phyloP scores from a whole-genome alignment of 2,797 vertebrate species.

The Nasua narica region DNA sequence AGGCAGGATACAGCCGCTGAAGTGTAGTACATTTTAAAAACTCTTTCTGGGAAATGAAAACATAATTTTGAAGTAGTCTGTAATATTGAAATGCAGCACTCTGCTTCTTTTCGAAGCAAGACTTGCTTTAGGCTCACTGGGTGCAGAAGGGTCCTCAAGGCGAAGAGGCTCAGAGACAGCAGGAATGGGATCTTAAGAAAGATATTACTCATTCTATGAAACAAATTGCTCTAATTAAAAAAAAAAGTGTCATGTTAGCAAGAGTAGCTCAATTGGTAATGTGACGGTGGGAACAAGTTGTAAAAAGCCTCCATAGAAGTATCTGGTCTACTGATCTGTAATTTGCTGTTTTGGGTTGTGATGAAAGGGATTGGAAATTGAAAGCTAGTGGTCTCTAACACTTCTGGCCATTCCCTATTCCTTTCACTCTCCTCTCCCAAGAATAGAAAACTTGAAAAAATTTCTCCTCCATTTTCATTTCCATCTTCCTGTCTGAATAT shows the following conservation, averaged over 20 bases:
- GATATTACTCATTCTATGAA: slow-evolving; percentile 51
- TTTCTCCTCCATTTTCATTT: neutral
- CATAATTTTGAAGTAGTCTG: slow-evolving; percentile 72
- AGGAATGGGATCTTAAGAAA: slow-evolving; percentile 67
- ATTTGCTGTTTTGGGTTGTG: neutral
- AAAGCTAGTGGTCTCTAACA: neutral
- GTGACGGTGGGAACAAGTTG: neutral
- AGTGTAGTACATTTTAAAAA: slow-evolving; percentile 59
- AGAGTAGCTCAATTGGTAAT: slow-evolving; percentile 40
- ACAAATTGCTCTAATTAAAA: slow-evolving; percentile 75
- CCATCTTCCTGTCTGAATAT: neutral
- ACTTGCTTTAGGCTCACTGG: slow-evolving; percentile 62
- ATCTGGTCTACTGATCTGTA: neutral
- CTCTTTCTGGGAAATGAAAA: slow-evolving; percentile 70
- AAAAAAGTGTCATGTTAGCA: slow-evolving; percentile 45
- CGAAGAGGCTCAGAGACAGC: slow-evolving; percentile 66
- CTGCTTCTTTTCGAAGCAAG: slow-evolving; percentile 58
- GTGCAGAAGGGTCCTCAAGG: slow-evolving; percentile 72
- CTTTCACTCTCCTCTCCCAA: neutral
- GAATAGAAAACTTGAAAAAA: neutral
- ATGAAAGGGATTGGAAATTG: neutral
- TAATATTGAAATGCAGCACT: slow-evolving; percentile 71
- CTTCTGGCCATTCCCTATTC: neutral
- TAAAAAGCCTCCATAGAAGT: slow-evolving; percentile 24
- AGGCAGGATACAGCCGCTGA: slow-evolving; percentile 45